Evolutionary conservation across 2,888 invertebrate species (phyloP).

Genomic region (Notocelia uddmanniana): DNA sequence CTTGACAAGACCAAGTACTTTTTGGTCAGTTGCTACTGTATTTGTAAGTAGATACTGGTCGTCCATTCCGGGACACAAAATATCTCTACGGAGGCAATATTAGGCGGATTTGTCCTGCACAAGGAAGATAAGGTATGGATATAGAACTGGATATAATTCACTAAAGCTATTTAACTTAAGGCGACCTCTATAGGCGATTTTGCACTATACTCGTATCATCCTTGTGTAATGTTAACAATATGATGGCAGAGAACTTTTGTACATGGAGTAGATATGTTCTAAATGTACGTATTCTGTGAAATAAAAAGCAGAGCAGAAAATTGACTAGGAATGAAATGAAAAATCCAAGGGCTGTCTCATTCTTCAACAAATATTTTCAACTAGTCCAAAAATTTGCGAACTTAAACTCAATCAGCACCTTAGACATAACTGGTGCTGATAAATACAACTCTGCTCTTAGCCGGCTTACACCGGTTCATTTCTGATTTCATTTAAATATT

Average conservation of each 20-base stretch:
- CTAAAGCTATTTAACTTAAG: slow-evolving; percentile 33
- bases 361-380: not conserved
- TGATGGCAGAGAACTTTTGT: slow-evolving; percentile 31
- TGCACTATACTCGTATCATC: slow-evolving; percentile 39
- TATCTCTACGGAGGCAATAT: not conserved
- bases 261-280: slow-evolving; percentile 32
- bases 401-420: not conserved
- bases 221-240: slow-evolving; percentile 16
- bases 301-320: not conserved
- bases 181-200: slow-evolving; percentile 31
- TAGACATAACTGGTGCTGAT: not conserved
- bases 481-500: slow-evolving; percentile 1
- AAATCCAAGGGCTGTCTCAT: slow-evolving; percentile 4
- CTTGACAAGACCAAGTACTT: not conserved
- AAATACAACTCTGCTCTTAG: not conserved
- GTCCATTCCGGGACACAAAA: not conserved
- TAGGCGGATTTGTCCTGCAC: not conserved
- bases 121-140: not conserved
- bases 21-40: not conserved
- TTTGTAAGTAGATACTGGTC: not conserved
- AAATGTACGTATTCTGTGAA: slow-evolving; percentile 26
- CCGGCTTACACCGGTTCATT: not conserved
- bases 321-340: not conserved
- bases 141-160: not conserved
- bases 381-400: not conserved